These are phyloP conservation scores for Pollenia amentaria DNA, from an alignment of 2,888 invertebrate genomes.

Conservation along the genomic window DNA sequence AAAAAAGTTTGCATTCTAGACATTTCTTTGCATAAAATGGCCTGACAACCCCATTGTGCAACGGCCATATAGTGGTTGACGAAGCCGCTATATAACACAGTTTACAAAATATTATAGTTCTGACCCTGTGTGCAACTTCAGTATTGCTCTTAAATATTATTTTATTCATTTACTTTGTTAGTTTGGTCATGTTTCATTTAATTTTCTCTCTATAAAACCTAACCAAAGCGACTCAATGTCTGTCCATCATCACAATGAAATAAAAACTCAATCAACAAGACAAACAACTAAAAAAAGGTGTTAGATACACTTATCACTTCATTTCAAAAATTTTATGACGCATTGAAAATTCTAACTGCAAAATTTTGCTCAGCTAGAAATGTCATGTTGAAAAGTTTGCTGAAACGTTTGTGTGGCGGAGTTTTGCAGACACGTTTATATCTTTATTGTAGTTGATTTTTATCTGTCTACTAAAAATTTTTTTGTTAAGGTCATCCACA, in stretches of 20 bases:
- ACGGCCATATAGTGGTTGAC: no score
- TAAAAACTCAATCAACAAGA: constrained; percentile 40
- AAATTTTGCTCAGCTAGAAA: background rate
- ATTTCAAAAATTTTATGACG: constrained; percentile 69
- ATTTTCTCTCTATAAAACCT: background rate
- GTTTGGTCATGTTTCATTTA: constrained; percentile 43
- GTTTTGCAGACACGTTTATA: constrained; percentile 1
- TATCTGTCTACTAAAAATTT: constrained; percentile 28
- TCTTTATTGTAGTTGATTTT: constrained; percentile 14
- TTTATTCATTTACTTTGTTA: background rate
- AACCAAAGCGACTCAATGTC: constrained; percentile 4
- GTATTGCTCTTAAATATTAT: constrained; percentile 4
- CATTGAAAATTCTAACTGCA: constrained; percentile 60
- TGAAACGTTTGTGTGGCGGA: background rate
- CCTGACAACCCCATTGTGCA: no score
- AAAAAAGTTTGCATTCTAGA: no score
- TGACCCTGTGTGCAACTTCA: background rate
- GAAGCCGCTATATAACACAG: no score
- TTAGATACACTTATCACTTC: constrained; percentile 68
- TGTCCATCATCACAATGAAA: background rate
- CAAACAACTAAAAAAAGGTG: constrained; percentile 46
- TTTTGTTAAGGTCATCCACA: constrained; percentile 61
- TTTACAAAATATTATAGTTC: background rate
- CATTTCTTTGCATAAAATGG: no score
- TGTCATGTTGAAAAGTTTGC: background rate